Evolutionary conservation across 2,113 vertebrate species (phyloP), one percentile per base, ranked within the genome.

Genomic region (Symphodus melops): DNA sequence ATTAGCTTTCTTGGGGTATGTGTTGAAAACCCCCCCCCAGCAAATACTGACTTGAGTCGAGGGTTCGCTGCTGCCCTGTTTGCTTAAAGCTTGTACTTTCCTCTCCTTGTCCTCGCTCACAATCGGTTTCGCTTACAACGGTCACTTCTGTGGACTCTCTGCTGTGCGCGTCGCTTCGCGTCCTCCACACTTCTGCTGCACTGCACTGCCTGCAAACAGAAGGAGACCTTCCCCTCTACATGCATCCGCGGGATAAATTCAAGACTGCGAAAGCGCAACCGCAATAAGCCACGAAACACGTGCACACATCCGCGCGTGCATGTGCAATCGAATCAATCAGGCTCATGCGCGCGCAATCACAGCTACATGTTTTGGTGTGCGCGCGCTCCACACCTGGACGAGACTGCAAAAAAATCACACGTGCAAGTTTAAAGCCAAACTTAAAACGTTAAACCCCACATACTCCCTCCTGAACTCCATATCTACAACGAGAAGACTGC

Each of bases 191-290:
- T 84, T 86, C 64, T 72, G 81, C 86, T 33, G 28, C 28, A 25
- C n/a, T n/a, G n/a, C 5, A 44, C 70, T 6, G 80, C 68, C 68
- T 65, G 67, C 81, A 61, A 16, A 41, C 65, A 33, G 65, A 33
- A 65, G 65, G 39, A 65, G 59, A 59, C 60, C 81, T 36, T 62
- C 49, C 74, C 68, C 51, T 2, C 25, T 52, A 16, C 75, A 73
- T 60, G 87, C 84, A 77, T 88, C 90, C 85, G 89, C 91, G 89
- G 91, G 91, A 91, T 87, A 87, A 86, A 88, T 83, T 90, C 89
- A 90, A 88, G 86, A 81, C 76, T 25, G 73, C 23, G 55, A 72
- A 76, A 53, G 86, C 86, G 78, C 89, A 79, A 49, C 65, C 85
- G 72, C 86, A 75, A 65, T 70, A 8, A 68, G 44, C 23, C 53